Conservation (phyloP, 2,888 invertebrate genomes). For the Drosophila algonquin region DNA sequence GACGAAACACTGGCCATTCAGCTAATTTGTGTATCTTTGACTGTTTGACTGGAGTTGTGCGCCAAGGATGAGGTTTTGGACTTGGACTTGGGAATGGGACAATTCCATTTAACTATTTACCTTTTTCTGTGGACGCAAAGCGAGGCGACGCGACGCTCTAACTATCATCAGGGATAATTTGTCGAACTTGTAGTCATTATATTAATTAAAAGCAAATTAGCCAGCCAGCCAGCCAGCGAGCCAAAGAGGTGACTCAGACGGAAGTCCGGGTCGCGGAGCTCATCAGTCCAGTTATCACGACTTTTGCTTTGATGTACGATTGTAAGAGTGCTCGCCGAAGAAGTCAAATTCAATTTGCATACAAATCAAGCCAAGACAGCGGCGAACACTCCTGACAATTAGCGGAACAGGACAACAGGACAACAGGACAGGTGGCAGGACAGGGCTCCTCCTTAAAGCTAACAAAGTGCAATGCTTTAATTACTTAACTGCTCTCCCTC, state of each 20-base stretch:
- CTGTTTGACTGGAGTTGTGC: conserved; percentile 21
- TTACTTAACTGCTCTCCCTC: conserved; percentile 65
- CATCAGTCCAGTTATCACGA: conserved; percentile 36
- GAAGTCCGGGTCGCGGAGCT: conserved; percentile 31
- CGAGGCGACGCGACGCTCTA: conserved; percentile 33
- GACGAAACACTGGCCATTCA: neutral
- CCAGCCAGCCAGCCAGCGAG: conserved; percentile 21
- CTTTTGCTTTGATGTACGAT: conserved; percentile 63
- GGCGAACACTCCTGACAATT: conserved; percentile 64
- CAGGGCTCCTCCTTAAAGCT: conserved; percentile 50
- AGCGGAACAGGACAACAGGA: conserved; percentile 21
- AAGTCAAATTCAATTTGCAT: conserved; percentile 76
- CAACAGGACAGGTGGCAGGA: conserved; percentile 21
- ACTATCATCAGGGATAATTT: conserved; percentile 69
- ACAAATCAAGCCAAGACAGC: conserved; percentile 68
- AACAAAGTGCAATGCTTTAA: conserved; percentile 75
- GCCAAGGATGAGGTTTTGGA: neutral
- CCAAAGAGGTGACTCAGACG: conserved; percentile 51
- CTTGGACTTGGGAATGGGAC: conserved; percentile 2
- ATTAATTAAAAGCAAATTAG: conserved; percentile 80
- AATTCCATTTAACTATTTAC: conserved; percentile 50
- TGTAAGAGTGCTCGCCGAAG: conserved; percentile 16
- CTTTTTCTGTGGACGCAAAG: conserved; percentile 32
- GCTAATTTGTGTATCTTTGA: conserved; percentile 30
- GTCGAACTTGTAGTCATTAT: conserved; percentile 76